Conservation (phyloP, 2,888 invertebrate species). For the Eucriotettix oculatus region DNA sequence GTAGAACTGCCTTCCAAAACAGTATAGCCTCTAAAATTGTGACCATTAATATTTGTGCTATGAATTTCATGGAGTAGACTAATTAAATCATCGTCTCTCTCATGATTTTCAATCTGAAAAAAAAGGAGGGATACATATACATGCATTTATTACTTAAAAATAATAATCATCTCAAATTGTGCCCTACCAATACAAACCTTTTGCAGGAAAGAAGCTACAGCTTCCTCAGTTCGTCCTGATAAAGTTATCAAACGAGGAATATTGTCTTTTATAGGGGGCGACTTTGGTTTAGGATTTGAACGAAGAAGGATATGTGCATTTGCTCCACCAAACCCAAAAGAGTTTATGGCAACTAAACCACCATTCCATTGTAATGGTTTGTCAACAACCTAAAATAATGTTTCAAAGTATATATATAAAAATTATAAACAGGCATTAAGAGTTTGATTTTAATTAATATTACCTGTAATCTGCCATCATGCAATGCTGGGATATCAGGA, state of each 20-base stretch:
- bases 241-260: slow-evolving; percentile 54
- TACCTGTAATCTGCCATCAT: slow-evolving; percentile 73
- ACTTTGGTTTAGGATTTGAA: slow-evolving; percentile 55
- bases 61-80: slow-evolving; percentile 62
- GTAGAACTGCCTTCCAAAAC: slow-evolving; percentile 41
- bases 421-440: neutral
- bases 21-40: slow-evolving; percentile 66
- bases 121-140: neutral
- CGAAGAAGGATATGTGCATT: slow-evolving; percentile 82
- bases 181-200: slow-evolving; percentile 25
- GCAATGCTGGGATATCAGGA: slow-evolving; percentile 75
- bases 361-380: slow-evolving; percentile 73
- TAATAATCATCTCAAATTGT: neutral
- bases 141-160: neutral
- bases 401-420: neutral
- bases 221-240: slow-evolving; percentile 73
- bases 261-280: slow-evolving; percentile 33
- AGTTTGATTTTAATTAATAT: neutral
- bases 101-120: slow-evolving; percentile 29
- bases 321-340: slow-evolving; percentile 96
- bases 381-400: slow-evolving; percentile 47
- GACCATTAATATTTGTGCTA: slow-evolving; percentile 50
- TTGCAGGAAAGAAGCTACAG: slow-evolving; percentile 47
- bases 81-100: slow-evolving; percentile 54
- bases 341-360: slow-evolving; percentile 85